phyloP scores from a whole-genome alignment of 2,113 vertebrate species.

The Craseonycteris thonglongyai region DNA sequence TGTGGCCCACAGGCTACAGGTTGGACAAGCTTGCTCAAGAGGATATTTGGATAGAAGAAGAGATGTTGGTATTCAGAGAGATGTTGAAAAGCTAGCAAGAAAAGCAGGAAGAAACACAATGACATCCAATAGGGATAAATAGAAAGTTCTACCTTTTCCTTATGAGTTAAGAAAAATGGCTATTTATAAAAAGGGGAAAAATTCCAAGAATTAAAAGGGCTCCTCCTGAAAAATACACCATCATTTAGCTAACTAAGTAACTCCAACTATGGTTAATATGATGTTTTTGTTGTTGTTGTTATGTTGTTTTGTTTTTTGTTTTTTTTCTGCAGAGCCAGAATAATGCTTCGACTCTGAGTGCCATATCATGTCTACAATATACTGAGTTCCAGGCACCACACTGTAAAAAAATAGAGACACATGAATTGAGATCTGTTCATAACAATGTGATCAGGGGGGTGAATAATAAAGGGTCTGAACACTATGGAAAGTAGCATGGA shows the following conservation, averaged over 20 bases:
- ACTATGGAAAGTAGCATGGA: background rate
- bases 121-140: background rate
- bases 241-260: background rate
- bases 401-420: background rate
- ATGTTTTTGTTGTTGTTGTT: too few species aligned
- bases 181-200: background rate
- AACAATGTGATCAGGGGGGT: background rate
- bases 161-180: background rate
- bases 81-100: background rate
- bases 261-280: background rate
- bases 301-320: too few species aligned
- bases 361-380: background rate
- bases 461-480: background rate
- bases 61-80: background rate
- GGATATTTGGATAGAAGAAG: background rate
- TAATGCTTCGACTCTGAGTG: background rate
- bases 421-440: background rate
- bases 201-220: background rate
- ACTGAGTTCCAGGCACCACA: background rate
- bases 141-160: background rate
- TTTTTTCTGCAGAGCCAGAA: background rate
- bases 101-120: background rate
- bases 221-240: background rate
- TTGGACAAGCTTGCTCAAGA: too few species aligned
- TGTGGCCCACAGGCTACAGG: too few species aligned